phyloP scores from a whole-genome alignment of 2,888 invertebrate species.

The Digitonthophagus gazella region DNA sequence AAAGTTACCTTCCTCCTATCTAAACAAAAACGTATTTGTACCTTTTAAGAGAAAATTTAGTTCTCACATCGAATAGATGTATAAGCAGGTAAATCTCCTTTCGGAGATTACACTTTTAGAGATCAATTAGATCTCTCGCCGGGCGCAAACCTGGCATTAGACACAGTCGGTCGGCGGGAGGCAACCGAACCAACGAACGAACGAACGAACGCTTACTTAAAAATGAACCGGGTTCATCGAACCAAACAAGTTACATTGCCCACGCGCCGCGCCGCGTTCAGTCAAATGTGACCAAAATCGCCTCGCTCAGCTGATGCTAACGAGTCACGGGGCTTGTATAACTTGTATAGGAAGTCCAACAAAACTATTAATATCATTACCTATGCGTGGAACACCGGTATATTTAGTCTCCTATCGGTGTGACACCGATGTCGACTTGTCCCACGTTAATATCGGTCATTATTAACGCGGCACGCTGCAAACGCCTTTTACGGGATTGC shows the following conservation, averaged over 20 bases:
- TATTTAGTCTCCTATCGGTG: too few relatives aligned
- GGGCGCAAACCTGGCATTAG: too few relatives aligned
- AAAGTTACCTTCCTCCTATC: too few relatives aligned
- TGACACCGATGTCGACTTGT: too few relatives aligned
- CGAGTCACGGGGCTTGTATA: background rate
- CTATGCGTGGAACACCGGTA: background rate
- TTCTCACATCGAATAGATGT: background rate
- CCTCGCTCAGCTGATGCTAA: background rate
- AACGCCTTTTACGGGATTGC: too few relatives aligned
- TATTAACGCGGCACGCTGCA: too few relatives aligned
- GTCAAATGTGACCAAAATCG: slow-evolving; percentile 12
- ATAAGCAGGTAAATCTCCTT: background rate
- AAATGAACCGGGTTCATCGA: slow-evolving; percentile 10
- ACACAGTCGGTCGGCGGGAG: background rate
- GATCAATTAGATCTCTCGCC: background rate
- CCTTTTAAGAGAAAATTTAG: too few relatives aligned
- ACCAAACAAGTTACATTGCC: slow-evolving; percentile 38
- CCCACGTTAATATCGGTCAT: too few relatives aligned
- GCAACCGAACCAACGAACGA: background rate
- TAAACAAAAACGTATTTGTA: too few relatives aligned
- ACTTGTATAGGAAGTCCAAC: background rate
- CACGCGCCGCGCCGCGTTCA: slow-evolving; percentile 46
- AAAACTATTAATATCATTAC: background rate
- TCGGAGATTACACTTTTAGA: too few relatives aligned
- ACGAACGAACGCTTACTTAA: slow-evolving; percentile 1